Conservation (phyloP, 2,888 invertebrate species). For the Athripsodes cinereus region DNA sequence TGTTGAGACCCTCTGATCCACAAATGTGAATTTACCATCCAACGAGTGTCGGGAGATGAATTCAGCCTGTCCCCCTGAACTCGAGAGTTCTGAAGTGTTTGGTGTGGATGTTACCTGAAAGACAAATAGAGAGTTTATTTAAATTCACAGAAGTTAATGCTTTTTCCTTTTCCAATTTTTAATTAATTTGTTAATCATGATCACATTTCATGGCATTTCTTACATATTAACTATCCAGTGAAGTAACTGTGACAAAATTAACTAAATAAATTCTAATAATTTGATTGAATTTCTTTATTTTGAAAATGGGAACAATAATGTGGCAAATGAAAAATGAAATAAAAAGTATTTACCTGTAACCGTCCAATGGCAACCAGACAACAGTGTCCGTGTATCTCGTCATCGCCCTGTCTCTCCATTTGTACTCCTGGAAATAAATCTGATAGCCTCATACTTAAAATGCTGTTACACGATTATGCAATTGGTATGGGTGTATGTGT, state of each 20-base stretch:
- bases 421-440: slow-evolving; percentile 80
- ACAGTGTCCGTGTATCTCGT: slow-evolving; percentile 79
- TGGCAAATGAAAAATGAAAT: too few relatives aligned
- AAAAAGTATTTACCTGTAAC: slow-evolving; percentile 56
- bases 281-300: too few relatives aligned
- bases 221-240: too few relatives aligned
- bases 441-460: slow-evolving; percentile 42
- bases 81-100: slow-evolving; percentile 81
- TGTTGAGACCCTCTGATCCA: slow-evolving; percentile 91
- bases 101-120: slow-evolving; percentile 84
- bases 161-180: too few relatives aligned
- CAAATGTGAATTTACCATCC: slow-evolving; percentile 98
- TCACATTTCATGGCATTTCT: too few relatives aligned
- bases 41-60: slow-evolving; percentile 95
- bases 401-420: slow-evolving; percentile 74
- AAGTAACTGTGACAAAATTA: too few relatives aligned
- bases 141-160: too few relatives aligned
- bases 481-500: too few relatives aligned
- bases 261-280: too few relatives aligned
- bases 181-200: too few relatives aligned
- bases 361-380: slow-evolving; percentile 98
- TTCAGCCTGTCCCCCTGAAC: slow-evolving; percentile 80
- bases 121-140: background rate
- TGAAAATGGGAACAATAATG: too few relatives aligned
- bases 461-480: slow-evolving; percentile 7